Evolutionary conservation across 2,888 invertebrate species (phyloP), one percentile per base, ranked within the genome.

Genomic region (Parelbella ahira): DNA sequence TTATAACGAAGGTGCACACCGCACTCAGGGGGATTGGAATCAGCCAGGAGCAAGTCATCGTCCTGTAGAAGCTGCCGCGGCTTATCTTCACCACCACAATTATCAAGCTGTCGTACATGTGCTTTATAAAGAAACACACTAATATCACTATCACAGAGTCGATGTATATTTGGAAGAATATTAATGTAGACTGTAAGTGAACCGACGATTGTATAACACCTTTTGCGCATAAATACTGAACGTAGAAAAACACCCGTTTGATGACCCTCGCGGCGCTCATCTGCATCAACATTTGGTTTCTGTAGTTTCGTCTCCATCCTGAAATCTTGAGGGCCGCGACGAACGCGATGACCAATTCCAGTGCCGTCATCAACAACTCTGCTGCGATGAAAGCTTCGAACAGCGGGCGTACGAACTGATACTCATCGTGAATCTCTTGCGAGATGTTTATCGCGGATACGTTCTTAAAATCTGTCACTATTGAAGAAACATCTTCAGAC

Each of bases 281-380:
- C 54, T 86, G 83, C 68, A 82, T 68, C 48, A 86, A 56, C 81
- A 86, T 80, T 63, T 83, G 84, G 50, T 84, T 86, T 50, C 84
- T 77, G 48, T 80, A 83, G 51, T 86, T 86, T 50, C 58, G 73
- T 48, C 75, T 69, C 83, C 83, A 84, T n/a, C 71, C 61, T 11
- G 61, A 60, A 53, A 80, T 68, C 46, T 69, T 77, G n/a, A 67
- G 56, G 60, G 72, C 76, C 62, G 82, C 79, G 27, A 60, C 38
- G 9, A 72, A 53, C 52, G 77, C 71, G 55, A 84, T 54, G 15
- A 67, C 50, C 54, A 82, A 57, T 50, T 83, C 82, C 45, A 79
- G 30, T 44, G 76, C 60, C 47, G 77, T 79, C 81, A 86, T 79
- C 10, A 79, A 53, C 36, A 82, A 74, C 68, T 82, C 80, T 38